These are phyloP conservation scores for Baccha elongata DNA, from an alignment of 2,888 invertebrate genomes.

Conservation along the genomic window DNA sequence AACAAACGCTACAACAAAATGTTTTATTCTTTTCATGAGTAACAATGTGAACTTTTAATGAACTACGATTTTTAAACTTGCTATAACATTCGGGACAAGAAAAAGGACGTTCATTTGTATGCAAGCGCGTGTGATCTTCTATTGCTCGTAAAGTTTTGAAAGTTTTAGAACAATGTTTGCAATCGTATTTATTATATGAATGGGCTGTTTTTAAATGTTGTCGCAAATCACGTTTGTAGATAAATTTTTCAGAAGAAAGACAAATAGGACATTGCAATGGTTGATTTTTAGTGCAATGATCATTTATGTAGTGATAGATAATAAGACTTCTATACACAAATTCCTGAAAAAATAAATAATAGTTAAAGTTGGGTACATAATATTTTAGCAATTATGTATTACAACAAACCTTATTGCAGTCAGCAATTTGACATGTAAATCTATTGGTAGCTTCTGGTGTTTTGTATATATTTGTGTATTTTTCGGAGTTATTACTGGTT, in stretches of 20 bases:
- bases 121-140: background rate
- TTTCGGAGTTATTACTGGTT: no score
- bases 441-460: no score
- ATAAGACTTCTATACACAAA: background rate
- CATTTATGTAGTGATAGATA: background rate
- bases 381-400: no score
- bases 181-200: background rate
- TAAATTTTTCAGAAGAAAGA: background rate
- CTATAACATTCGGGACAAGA: slow-evolving; percentile 18
- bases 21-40: slow-evolving; percentile 28
- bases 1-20: slow-evolving; percentile 26
- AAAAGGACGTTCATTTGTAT: slow-evolving; percentile 29
- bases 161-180: background rate
- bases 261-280: background rate
- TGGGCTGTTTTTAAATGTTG: background rate
- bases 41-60: slow-evolving; percentile 3
- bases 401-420: background rate
- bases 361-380: background rate
- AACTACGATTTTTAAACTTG: slow-evolving; percentile 13
- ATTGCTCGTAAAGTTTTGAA: background rate
- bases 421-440: background rate
- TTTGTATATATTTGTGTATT: no score
- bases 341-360: background rate
- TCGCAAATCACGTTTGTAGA: background rate
- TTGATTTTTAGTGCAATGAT: background rate